phyloP scores from a whole-genome alignment of 2,113 vertebrate species.

The Rhineura floridana region DNA sequence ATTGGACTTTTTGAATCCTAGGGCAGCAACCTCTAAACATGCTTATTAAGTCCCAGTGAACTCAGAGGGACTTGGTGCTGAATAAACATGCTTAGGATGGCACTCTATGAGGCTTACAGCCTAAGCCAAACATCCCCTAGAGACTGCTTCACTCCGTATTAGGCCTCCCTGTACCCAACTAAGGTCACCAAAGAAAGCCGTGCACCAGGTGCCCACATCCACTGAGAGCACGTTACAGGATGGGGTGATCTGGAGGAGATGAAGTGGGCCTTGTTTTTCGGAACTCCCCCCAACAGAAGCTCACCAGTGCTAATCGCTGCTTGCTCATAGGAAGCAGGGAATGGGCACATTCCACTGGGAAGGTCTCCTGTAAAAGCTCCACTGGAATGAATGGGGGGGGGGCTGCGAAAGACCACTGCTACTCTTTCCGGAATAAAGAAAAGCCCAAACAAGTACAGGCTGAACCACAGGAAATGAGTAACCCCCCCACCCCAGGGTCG shows the following conservation, averaged over 20 bases:
- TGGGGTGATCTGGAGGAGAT: neutral
- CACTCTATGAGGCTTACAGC: neutral
- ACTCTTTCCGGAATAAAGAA: neutral
- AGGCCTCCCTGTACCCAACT: neutral
- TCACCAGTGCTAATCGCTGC: neutral
- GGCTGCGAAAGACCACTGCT: neutral
- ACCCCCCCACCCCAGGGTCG: neutral
- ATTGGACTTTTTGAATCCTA: neutral
- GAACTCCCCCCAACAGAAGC: neutral
- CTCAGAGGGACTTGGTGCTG: neutral
- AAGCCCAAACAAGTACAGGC: neutral
- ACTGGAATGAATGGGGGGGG: neutral
- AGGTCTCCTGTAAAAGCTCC: neutral
- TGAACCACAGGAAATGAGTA: neutral
- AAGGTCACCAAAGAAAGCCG: neutral
- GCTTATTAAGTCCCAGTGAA: neutral
- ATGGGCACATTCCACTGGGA: neutral
- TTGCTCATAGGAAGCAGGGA: neutral
- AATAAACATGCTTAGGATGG: neutral
- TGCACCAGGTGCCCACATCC: too few relatives aligned
- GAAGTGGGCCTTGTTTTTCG: neutral
- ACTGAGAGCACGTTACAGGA: too few relatives aligned
- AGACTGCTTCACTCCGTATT: neutral
- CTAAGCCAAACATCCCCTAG: neutral
- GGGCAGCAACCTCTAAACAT: neutral